These are phyloP conservation scores for Chaetorhynchus papuensis DNA, from an alignment of 2,113 vertebrate genomes.

Conservation along the genomic window DNA sequence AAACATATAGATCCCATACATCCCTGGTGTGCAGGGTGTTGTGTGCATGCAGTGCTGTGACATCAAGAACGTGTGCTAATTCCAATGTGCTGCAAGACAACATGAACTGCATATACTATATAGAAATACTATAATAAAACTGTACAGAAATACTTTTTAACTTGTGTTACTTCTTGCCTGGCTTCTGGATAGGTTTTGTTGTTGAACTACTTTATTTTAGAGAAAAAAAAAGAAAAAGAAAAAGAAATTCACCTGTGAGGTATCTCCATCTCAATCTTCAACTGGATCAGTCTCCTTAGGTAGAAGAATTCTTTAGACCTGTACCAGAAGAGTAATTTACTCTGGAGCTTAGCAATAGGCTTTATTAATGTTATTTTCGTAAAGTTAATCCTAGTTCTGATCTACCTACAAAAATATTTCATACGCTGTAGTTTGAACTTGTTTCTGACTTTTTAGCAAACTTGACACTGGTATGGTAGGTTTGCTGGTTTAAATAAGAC, in stretches of 20 bases:
- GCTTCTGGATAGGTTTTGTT: background rate
- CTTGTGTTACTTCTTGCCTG: background rate
- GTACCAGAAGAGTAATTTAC: background rate
- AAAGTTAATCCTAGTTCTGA: background rate
- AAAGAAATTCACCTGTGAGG: background rate
- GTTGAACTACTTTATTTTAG: background rate
- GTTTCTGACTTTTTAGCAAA: background rate
- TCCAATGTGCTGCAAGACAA: background rate
- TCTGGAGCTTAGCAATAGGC: background rate
- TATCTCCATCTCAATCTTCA: background rate
- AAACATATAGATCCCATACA: background rate
- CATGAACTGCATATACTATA: no score
- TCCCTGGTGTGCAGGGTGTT: background rate
- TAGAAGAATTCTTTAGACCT: background rate
- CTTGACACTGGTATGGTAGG: background rate
- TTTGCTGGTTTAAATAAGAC: background rate
- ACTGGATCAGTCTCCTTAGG: background rate
- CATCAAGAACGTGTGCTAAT: accelerated
- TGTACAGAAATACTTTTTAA: background rate
- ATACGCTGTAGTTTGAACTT: background rate
- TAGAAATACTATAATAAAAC: background rate
- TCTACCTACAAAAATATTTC: background rate
- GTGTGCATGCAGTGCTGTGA: background rate
- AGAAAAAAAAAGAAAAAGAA: background rate
- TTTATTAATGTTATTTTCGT: background rate